Evolutionary conservation across 2,888 invertebrate genomes (phyloP).

Genomic region (Synergus japonicus): DNA sequence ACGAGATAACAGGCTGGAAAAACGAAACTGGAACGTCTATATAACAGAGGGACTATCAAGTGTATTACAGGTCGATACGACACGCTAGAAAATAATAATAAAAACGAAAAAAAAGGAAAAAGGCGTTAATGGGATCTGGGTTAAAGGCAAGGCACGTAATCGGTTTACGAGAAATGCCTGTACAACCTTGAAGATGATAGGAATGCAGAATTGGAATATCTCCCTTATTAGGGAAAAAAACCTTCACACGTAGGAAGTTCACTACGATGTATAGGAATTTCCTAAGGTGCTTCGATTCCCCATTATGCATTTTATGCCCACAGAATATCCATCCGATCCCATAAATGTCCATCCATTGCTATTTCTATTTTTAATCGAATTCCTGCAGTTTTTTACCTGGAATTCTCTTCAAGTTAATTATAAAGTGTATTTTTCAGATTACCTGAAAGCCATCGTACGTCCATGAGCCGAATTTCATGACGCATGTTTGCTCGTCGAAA

Average conservation of each 20-base stretch:
- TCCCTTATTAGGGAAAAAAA: constrained; percentile 64
- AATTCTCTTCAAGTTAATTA: too few species aligned
- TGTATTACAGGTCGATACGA: background rate
- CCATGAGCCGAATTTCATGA: constrained; percentile 92
- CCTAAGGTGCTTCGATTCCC: constrained; percentile 16
- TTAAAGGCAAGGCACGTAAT: constrained; percentile 58
- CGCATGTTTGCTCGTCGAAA: constrained; percentile 91
- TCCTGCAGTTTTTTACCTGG: too few species aligned
- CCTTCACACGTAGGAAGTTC: constrained; percentile 52
- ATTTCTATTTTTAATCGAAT: too few species aligned
- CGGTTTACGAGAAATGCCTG: constrained; percentile 40
- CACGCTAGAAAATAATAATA: background rate
- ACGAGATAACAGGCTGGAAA: background rate
- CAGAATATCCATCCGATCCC: background rate
- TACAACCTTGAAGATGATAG: constrained; percentile 54
- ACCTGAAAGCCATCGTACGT: constrained; percentile 92
- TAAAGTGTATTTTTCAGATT: background rate
- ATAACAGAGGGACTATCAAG: background rate
- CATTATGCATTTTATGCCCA: background rate
- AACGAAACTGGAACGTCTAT: background rate
- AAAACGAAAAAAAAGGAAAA: background rate
- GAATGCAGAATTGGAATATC: constrained; percentile 67
- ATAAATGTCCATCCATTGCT: background rate
- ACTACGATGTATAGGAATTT: constrained; percentile 52
- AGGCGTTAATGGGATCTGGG: constrained; percentile 49